phyloP scores from a whole-genome alignment of 1,140 invertebrate species.

The Cydia pomonella region DNA sequence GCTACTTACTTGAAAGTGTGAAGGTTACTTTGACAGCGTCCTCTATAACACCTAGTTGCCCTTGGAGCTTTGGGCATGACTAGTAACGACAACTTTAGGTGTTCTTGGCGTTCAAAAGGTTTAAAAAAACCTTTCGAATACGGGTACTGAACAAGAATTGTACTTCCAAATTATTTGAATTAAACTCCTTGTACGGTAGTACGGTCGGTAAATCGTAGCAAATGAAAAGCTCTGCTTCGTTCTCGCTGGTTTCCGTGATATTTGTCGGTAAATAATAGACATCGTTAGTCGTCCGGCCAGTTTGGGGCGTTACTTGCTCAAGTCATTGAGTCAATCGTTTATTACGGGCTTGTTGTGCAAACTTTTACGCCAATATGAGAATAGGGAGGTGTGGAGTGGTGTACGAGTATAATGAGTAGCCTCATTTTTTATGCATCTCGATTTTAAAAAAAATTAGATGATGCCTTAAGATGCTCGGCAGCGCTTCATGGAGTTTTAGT shows the following conservation, averaged over 20 bases:
- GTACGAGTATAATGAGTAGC: too few species aligned
- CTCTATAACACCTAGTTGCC: too few species aligned
- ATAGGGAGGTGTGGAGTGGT: slow-evolving; percentile 37
- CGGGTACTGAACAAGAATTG: not conserved
- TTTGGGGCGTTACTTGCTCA: slow-evolving; percentile 76
- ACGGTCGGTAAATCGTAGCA: slow-evolving; percentile 41
- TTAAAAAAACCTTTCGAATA: not conserved
- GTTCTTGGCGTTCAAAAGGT: too few species aligned
- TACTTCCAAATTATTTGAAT: slow-evolving; percentile 43
- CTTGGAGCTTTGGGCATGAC: too few species aligned
- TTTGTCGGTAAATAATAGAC: slow-evolving; percentile 64
- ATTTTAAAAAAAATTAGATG: too few species aligned
- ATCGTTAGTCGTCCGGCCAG: slow-evolving; percentile 67
- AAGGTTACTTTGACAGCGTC: too few species aligned
- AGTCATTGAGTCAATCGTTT: slow-evolving; percentile 80
- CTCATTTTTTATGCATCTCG: too few species aligned
- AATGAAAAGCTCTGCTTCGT: slow-evolving; percentile 51
- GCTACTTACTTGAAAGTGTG: too few species aligned
- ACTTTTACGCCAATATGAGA: slow-evolving; percentile 58
- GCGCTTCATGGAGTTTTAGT: too few species aligned
- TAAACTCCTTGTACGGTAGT: slow-evolving; percentile 41
- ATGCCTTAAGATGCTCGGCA: too few species aligned
- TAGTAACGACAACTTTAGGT: too few species aligned
- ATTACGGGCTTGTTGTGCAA: slow-evolving; percentile 76
- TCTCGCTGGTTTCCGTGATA: slow-evolving; percentile 48